Evolutionary conservation across 2,888 invertebrate genomes (phyloP), one percentile per base, ranked within the genome.

Genomic region (Hemistola chrysoprasaria): DNA sequence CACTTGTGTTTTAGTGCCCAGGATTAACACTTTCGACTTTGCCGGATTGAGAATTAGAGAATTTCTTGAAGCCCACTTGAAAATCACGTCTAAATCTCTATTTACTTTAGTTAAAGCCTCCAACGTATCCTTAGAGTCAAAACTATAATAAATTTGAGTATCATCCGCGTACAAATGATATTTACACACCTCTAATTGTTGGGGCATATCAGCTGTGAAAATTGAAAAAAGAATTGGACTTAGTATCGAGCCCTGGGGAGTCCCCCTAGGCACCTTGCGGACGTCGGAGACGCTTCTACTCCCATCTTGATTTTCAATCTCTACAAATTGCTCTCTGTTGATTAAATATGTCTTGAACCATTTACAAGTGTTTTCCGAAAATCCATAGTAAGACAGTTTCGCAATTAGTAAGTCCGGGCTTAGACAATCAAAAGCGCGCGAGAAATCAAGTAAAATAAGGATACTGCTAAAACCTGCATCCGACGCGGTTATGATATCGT

Each of bases 371-470:
- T 40, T 5, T 20, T 24, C 16, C 6, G 31, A 6, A 22, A 40
- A 30, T 1, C 40, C 40, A 23, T 35, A 40, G 21, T 30, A 40
- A 5, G 4, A 8, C 8, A 40, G 10, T 9, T 52, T 52, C 3
- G 48, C 29, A 2, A 43, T 22, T 1, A 48, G 28, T 6, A 40
- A 26, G 0, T 30, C 2, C 2, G 33, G 10, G 20, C 47, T 44
- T 3, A 55, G 23, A 1, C 29, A 47, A 9, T 50, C 55, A 22
- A 52, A 55, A 1, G 48, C 50, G 8, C 52, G 24, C 3, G 48
- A 45, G 31, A 37, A 52, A 31, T 54, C 50, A 2, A 53, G 22
- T 1, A 48, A 25, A 0, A 40, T 35, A 1, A 50, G 22, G 6
- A 51, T 22, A 0, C 43, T 50, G 11, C 43, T 35, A 27, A 43